These are phyloP conservation scores for Brachypodius melanocephalos DNA, from an alignment of 2,113 vertebrate genomes.

Conservation along the genomic window DNA sequence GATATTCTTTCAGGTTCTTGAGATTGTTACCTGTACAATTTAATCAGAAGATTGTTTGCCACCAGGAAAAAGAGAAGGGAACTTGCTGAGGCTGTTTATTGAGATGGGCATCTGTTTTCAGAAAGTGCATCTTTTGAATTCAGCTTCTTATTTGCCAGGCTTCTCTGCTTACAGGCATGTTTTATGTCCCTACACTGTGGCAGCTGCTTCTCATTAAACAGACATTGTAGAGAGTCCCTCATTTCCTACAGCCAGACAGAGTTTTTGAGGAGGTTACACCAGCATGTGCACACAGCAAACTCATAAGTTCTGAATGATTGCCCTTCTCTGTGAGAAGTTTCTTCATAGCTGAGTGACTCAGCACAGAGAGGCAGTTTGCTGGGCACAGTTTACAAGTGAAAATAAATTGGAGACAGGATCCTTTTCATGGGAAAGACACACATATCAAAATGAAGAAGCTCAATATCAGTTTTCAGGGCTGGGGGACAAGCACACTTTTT, in stretches of 20 bases:
- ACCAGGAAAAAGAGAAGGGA: neutral
- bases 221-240: neutral
- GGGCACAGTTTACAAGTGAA: conserved; percentile 57
- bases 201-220: conserved; percentile 27
- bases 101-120: neutral
- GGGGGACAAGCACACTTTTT: neutral
- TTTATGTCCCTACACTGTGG: neutral
- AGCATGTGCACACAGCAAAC: neutral
- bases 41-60: neutral
- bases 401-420: conserved; percentile 53
- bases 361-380: conserved; percentile 43
- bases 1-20: neutral
- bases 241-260: conserved; percentile 37
- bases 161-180: conserved; percentile 22
- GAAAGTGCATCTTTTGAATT: neutral
- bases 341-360: conserved; percentile 29
- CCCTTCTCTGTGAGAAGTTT: conserved; percentile 21
- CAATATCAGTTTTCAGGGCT: neutral
- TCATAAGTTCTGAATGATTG: conserved; percentile 14
- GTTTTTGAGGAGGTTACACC: conserved; percentile 11
- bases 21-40: neutral
- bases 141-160: conserved; percentile 5
- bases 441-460: neutral
- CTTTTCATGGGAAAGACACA: conserved; percentile 44
- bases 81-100: neutral